phyloP scores from a whole-genome alignment of 2,888 invertebrate genomes.

The Zeuzera pyrina region DNA sequence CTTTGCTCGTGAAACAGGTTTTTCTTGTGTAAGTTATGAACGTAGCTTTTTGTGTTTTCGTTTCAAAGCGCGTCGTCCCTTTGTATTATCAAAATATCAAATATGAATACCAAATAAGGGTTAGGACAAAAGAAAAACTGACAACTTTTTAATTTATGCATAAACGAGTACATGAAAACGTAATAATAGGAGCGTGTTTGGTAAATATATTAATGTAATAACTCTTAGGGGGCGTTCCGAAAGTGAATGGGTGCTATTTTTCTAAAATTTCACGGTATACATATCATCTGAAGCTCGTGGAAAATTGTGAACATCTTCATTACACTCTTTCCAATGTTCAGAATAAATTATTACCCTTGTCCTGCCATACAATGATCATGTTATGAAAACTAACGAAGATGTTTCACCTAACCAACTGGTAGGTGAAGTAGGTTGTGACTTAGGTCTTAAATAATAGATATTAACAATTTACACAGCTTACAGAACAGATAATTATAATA shows the following conservation, averaged over 20 bases:
- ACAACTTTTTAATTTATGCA: conserved; percentile 70
- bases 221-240: conserved; percentile 54
- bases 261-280: conserved; percentile 68
- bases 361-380: conserved; percentile 24
- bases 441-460: too few relatives aligned
- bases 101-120: conserved; percentile 74
- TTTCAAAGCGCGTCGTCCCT: conserved; percentile 58
- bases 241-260: conserved; percentile 49
- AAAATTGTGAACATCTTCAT: conserved; percentile 62
- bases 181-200: conserved; percentile 70
- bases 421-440: too few relatives aligned
- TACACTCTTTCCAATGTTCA: conserved; percentile 21
- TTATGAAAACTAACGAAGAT: conserved; percentile 29
- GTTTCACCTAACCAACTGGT: conserved; percentile 7
- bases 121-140: conserved; percentile 69
- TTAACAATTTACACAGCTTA: too few relatives aligned
- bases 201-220: conserved; percentile 71
- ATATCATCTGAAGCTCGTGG: conserved; percentile 50
- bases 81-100: conserved; percentile 69
- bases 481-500: too few relatives aligned
- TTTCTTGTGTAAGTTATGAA: conserved; percentile 51
- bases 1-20: conserved; percentile 65
- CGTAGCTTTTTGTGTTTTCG: conserved; percentile 49
- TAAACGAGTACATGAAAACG: conserved; percentile 69
- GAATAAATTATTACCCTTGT: too few relatives aligned